These are phyloP conservation scores for Lepidostoma basale DNA, from an alignment of 1,140 invertebrate species.

Conservation along the genomic window DNA sequence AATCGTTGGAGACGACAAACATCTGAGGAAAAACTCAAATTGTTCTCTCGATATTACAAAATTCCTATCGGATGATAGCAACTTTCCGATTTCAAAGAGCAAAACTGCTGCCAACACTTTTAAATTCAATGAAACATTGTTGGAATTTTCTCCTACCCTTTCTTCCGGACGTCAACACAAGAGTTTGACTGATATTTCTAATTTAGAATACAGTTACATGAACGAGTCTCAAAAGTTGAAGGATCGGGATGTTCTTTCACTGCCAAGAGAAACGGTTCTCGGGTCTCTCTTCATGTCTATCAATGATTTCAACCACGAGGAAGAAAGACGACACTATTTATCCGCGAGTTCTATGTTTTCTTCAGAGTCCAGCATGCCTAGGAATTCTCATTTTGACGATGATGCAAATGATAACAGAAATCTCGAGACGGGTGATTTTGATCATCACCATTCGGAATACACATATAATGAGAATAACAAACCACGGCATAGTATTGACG, in stretches of 20 bases:
- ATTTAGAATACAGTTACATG: background rate
- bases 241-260: conserved; percentile 8
- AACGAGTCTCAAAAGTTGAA: conserved; percentile 1
- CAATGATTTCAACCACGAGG: conserved; percentile 33
- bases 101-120: conserved; percentile 16
- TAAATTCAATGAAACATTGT: conserved; percentile 7
- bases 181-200: conserved; percentile 12
- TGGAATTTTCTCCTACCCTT: background rate
- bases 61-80: conserved; percentile 4
- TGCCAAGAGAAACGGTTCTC: conserved; percentile 41
- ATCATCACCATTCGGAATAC: conserved; percentile 4
- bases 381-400: conserved; percentile 8
- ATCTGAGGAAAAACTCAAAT: conserved; percentile 19
- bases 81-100: background rate
- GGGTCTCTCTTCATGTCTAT: conserved; percentile 41
- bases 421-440: background rate
- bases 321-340: conserved; percentile 2
- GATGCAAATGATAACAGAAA: background rate
- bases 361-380: conserved; percentile 18
- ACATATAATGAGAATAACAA: too few species aligned
- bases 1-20: conserved; percentile 41
- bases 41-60: conserved; percentile 18
- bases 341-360: conserved; percentile 19
- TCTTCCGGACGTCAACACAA: background rate
- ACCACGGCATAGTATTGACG: too few species aligned